phyloP scores from a whole-genome alignment of 2,888 invertebrate genomes.

The Drosophila tanythrix region DNA sequence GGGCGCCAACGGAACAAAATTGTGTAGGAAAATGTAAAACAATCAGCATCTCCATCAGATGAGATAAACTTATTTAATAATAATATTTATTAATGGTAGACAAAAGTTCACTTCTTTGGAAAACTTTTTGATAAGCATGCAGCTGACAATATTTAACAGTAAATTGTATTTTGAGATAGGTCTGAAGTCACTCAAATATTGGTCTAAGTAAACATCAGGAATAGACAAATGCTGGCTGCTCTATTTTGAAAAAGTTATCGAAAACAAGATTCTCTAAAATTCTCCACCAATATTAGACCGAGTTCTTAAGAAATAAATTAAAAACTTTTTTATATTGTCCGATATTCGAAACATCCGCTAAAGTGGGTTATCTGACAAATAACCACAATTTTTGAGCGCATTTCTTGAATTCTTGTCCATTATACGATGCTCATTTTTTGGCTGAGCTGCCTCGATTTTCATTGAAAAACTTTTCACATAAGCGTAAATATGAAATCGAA shows the following conservation, averaged over 20 bases:
- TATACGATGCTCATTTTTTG: slow-evolving; percentile 15
- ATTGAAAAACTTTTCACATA: slow-evolving; percentile 78
- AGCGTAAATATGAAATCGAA: slow-evolving; percentile 75
- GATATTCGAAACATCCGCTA: background rate
- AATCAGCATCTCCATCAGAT: background rate
- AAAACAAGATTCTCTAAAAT: background rate
- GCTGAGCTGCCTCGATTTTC: slow-evolving; percentile 45
- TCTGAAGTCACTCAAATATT: background rate
- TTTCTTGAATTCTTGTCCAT: slow-evolving; percentile 27
- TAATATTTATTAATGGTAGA: background rate
- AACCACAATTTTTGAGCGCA: background rate
- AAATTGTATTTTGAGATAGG: background rate
- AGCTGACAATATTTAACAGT: too few species aligned
- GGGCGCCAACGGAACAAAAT: slow-evolving; percentile 42
- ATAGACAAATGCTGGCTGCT: background rate
- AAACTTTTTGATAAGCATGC: background rate
- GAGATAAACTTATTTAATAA: background rate
- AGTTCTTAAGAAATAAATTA: background rate
- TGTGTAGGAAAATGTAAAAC: slow-evolving; percentile 11
- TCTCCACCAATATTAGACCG: too few species aligned
- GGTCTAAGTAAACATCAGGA: background rate
- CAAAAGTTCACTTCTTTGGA: background rate
- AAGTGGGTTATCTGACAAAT: background rate
- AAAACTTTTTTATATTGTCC: background rate
- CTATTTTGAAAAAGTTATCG: background rate